A percentile compares a stretch with the other conserved stretches of the same genome.
Evolutionary conservation across 1,140 invertebrate species (phyloP).

Genomic region (Dendroctonus ponderosae): DNA sequence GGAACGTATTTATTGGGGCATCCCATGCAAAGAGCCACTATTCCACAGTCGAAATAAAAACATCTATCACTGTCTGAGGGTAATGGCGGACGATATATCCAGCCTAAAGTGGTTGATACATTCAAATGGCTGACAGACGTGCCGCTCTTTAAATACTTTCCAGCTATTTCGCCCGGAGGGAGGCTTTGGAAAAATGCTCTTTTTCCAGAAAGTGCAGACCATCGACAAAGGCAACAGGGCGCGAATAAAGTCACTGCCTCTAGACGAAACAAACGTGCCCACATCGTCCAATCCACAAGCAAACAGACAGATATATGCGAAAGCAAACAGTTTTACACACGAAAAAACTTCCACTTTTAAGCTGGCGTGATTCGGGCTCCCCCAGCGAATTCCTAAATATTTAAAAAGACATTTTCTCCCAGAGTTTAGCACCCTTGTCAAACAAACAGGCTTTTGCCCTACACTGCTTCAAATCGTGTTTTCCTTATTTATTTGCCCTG

Average conservation of each 20-base stretch:
- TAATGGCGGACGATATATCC: conserved; percentile 31
- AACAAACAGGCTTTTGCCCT: conserved; percentile 17
- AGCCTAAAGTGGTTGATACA: conserved; percentile 12
- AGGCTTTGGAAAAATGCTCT: too few relatives aligned
- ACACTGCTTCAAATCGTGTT: conserved; percentile 14
- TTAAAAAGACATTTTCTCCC: conserved; percentile 19
- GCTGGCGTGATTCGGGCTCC: not conserved
- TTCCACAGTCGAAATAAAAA: conserved; percentile 27
- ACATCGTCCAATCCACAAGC: not conserved
- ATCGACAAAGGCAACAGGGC: too few relatives aligned
- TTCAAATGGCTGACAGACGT: not conserved
- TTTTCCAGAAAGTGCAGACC: too few relatives aligned
- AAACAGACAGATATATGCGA: too few relatives aligned
- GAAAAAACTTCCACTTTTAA: too few relatives aligned
- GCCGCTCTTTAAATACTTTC: conserved; percentile 2
- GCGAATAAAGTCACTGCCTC: too few relatives aligned
- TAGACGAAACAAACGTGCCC: not conserved
- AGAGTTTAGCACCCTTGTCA: conserved; percentile 16
- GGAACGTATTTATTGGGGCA: conserved; percentile 9
- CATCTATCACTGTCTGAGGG: conserved; percentile 27
- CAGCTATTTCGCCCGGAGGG: too few relatives aligned
- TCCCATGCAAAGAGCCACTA: conserved; percentile 18
- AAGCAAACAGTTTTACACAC: too few relatives aligned
- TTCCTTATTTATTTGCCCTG: conserved; percentile 7
- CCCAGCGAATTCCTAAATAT: conserved; percentile 18